A percentile compares a stretch with the other conserved stretches of the same genome.
These are phyloP conservation scores for Oscheius sp. DNA, from an alignment of 2,888 invertebrate genomes.

Conservation along the genomic window DNA sequence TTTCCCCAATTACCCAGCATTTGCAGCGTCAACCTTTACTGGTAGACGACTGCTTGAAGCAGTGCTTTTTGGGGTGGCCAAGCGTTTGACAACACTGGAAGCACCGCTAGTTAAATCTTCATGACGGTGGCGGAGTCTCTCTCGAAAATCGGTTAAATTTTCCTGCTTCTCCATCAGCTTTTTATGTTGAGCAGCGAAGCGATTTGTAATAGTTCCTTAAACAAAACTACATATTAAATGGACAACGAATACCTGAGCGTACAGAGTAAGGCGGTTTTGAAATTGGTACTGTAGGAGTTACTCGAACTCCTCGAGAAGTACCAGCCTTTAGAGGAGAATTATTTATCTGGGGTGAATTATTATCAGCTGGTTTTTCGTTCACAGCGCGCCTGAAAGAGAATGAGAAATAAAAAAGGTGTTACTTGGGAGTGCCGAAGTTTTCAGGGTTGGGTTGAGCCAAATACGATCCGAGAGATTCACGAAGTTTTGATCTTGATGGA, in stretches of 20 bases:
- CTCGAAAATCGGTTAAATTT: background rate
- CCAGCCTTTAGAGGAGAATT: no score
- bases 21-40: background rate
- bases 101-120: background rate
- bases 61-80: background rate
- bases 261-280: no score
- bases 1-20: background rate
- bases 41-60: background rate
- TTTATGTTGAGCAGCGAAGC: background rate
- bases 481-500: background rate
- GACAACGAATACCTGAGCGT: no score
- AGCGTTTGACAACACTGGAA: background rate
- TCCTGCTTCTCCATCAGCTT: background rate
- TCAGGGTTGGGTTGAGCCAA: background rate
- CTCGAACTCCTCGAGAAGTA: no score
- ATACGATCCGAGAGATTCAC: no score
- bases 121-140: background rate
- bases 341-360: no score
- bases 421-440: background rate
- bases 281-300: no score
- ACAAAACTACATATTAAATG: no score
- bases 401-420: background rate
- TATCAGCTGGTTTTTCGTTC: background rate
- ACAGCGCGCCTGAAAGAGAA: background rate
- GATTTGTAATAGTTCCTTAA: no score